phyloP scores from a whole-genome alignment of 2,888 invertebrate genomes.

The Aleiodes testaceus region DNA sequence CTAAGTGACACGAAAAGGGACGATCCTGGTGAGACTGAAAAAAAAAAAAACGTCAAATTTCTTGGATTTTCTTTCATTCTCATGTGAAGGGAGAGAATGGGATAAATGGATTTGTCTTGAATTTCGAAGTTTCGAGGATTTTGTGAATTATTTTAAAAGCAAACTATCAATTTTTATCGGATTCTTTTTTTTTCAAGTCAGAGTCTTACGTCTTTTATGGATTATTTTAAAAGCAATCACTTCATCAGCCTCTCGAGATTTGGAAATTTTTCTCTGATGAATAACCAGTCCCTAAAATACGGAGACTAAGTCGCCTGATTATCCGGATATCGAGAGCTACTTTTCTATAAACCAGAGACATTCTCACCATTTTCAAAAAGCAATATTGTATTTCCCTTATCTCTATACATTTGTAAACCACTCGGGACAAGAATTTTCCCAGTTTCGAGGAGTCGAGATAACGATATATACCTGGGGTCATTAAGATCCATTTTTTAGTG shows the following conservation, averaged over 20 bases:
- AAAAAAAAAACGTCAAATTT: conserved; percentile 7
- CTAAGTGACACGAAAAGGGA: conserved; percentile 42
- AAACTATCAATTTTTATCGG: too few species aligned
- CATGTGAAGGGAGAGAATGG: not conserved
- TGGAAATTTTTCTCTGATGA: not conserved
- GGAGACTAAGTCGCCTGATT: conserved; percentile 22
- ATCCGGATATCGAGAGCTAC: conserved; percentile 27
- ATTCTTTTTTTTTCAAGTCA: not conserved
- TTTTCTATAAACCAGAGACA: conserved; percentile 9
- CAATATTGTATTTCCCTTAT: conserved; percentile 41
- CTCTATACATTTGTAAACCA: conserved; percentile 46
- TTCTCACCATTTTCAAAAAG: conserved; percentile 2
- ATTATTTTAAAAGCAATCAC: too few species aligned
- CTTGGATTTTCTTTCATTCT: not conserved
- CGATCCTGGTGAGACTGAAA: not conserved
- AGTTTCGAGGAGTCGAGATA: conserved; percentile 32
- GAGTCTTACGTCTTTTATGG: too few species aligned
- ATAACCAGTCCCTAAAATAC: conserved; percentile 8
- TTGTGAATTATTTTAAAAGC: conserved; percentile 40
- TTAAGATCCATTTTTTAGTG: conserved; percentile 40
- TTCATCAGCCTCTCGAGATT: conserved; percentile 1
- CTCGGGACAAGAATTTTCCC: conserved; percentile 41
- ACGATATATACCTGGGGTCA: conserved; percentile 35
- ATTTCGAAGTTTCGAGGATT: not conserved
- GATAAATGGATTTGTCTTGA: conserved; percentile 36